Evolutionary conservation across 37 sponge, comb jelly and placozoan species (phyloP).

Genomic region (Chondrosia reniformis): DNA sequence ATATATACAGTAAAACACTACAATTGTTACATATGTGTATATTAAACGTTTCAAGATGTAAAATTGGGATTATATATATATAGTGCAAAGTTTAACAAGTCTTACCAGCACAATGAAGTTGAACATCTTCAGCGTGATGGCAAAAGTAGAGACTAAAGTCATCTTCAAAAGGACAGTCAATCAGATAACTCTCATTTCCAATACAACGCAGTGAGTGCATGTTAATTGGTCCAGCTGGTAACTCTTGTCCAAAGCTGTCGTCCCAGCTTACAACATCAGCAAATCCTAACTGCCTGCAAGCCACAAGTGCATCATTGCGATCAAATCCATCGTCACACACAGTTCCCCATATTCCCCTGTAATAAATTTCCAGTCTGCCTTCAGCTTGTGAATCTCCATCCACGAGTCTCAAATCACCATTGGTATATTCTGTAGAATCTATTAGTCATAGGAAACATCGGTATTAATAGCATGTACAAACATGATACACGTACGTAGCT

Average conservation of each 20-base stretch:
- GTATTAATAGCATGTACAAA: neutral
- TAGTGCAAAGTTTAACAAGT: neutral
- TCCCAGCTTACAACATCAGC: neutral
- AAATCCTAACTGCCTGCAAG: constrained; percentile 30
- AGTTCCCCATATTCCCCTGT: constrained; percentile 41
- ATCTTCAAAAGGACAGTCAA: constrained; percentile 7
- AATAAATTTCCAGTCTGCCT: constrained; percentile 34
- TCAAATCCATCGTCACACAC: constrained; percentile 39
- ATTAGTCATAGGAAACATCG: neutral
- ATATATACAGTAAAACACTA: neutral
- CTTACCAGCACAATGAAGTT: constrained; percentile 18
- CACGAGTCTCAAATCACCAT: constrained; percentile 12
- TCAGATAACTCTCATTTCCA: constrained; percentile 17
- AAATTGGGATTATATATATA: neutral
- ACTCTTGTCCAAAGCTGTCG: neutral
- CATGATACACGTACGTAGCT: neutral
- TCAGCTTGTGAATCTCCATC: constrained; percentile 11
- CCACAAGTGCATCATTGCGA: constrained; percentile 20
- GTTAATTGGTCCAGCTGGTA: constrained; percentile 21
- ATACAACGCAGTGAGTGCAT: constrained; percentile 29
- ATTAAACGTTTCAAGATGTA: neutral
- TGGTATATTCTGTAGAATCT: neutral
- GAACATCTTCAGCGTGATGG: constrained; percentile 32
- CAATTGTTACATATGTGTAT: neutral
- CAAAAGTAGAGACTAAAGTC: constrained; percentile 13